Evolutionary conservation across 1,140 invertebrate species (phyloP).

Genomic region (Atta colombica): DNA sequence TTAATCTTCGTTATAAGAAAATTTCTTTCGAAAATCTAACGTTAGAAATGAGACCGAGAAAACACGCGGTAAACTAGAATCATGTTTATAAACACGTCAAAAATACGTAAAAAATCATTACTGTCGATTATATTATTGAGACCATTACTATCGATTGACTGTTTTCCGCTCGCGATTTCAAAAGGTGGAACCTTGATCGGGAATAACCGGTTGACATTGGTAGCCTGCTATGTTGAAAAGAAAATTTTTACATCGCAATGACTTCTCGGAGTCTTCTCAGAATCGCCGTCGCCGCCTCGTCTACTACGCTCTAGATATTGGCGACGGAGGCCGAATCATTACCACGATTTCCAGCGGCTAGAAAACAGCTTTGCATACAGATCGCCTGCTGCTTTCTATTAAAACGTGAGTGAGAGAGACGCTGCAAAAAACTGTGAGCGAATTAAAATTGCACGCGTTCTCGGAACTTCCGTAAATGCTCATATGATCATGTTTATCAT

Average conservation of each 20-base stretch:
- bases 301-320: slow-evolving; percentile 65
- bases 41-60: too few species aligned
- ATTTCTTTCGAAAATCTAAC: neutral
- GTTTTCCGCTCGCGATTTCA: neutral
- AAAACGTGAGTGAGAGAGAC: slow-evolving; percentile 26
- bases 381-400: slow-evolving; percentile 61
- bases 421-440: neutral
- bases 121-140: neutral
- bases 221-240: neutral
- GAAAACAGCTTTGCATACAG: slow-evolving; percentile 67
- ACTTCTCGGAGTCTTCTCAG: slow-evolving; percentile 8
- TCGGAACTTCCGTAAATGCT: slow-evolving; percentile 3
- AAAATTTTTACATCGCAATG: slow-evolving; percentile 26
- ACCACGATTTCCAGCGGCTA: slow-evolving; percentile 56
- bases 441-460: neutral
- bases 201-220: slow-evolving; percentile 32
- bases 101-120: neutral
- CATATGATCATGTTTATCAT: neutral
- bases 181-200: neutral
- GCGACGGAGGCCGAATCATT: slow-evolving; percentile 46
- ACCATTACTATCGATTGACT: neutral
- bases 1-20: neutral
- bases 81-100: neutral
- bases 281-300: slow-evolving; percentile 17
- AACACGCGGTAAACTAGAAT: neutral